These are phyloP conservation scores for Acronicta psi DNA, from an alignment of 2,888 invertebrate genomes.

Conservation along the genomic window DNA sequence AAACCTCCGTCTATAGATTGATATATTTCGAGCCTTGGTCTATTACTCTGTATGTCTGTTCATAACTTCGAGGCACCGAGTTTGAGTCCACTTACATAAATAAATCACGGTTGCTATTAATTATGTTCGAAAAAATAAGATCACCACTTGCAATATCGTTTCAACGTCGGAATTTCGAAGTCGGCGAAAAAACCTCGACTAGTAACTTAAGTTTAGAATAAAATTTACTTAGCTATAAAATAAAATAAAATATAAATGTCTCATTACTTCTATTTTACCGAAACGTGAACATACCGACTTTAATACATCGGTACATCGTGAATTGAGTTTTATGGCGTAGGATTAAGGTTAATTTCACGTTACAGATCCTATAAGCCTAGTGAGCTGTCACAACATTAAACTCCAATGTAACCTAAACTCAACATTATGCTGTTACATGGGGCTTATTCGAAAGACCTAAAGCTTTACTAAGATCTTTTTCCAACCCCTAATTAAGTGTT, in stretches of 20 bases:
- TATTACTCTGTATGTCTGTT: no score
- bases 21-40: no score
- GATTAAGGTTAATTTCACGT: background rate
- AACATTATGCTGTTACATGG: slow-evolving; percentile 7
- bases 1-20: no score
- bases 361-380: background rate
- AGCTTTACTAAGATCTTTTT: background rate
- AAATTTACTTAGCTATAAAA: no score
- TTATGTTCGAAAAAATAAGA: no score
- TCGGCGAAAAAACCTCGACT: no score
- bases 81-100: no score
- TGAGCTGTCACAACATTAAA: slow-evolving; percentile 13
- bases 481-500: background rate
- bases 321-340: slow-evolving; percentile 6
- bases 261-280: background rate
- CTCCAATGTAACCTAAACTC: slow-evolving; percentile 21
- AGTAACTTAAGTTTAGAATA: no score
- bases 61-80: no score
- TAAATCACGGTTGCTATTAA: no score
- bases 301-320: background rate
- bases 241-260: background rate
- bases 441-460: slow-evolving; percentile 1
- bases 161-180: no score
- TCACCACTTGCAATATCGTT: no score
- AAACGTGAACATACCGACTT: background rate